Conservation (phyloP, 1,140 invertebrate genomes). For the Brachionus rubens region DNA sequence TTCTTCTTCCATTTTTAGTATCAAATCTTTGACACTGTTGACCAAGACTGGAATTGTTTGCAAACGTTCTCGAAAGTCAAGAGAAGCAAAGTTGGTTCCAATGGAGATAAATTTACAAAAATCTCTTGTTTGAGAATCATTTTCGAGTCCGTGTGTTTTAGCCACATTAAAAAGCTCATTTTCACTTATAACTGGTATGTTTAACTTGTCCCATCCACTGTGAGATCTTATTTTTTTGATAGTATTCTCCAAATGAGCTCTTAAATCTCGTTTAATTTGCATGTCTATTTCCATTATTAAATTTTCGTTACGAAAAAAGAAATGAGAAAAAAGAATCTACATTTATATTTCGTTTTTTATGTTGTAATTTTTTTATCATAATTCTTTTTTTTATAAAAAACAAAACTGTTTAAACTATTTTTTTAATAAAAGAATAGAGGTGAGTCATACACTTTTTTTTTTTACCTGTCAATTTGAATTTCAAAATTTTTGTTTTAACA, state of each 20-base stretch:
- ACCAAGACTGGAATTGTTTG: slow-evolving; percentile 21
- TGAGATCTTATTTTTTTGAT: slow-evolving; percentile 1
- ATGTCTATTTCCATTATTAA: not conserved
- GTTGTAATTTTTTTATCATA: no score
- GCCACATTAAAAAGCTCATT: slow-evolving; percentile 29
- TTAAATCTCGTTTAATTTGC: slow-evolving; percentile 23
- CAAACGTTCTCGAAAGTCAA: not conserved
- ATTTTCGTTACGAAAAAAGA: no score
- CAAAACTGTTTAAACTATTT: no score
- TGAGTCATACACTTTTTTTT: no score
- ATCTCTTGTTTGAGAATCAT: slow-evolving; percentile 28
- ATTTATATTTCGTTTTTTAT: no score
- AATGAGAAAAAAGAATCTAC: no score
- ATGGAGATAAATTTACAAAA: slow-evolving; percentile 41
- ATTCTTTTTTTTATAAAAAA: no score
- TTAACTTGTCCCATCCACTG: not conserved
- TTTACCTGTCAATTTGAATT: no score
- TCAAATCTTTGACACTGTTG: not conserved
- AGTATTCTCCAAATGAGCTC: slow-evolving; percentile 22
- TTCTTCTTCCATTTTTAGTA: slow-evolving; percentile 31
- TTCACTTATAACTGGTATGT: slow-evolving; percentile 27
- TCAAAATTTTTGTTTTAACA: no score
- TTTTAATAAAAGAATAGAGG: no score
- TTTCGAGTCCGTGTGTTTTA: slow-evolving; percentile 24
- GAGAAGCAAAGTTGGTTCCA: slow-evolving; percentile 39